phyloP scores from a whole-genome alignment of 2,888 invertebrate species.

The Aphrophora alni region DNA sequence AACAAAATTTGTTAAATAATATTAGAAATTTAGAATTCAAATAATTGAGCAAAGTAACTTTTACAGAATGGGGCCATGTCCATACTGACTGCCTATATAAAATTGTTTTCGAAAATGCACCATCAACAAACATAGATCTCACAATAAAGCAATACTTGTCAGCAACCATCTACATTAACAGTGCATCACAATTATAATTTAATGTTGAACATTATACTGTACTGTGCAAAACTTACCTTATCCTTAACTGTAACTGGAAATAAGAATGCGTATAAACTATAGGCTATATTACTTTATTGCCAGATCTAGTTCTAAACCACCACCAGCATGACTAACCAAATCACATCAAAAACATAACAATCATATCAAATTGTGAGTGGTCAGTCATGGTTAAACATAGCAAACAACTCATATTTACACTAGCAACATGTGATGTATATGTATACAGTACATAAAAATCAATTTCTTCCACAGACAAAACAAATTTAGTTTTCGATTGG shows the following conservation, averaged over 20 bases:
- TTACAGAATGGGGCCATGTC: neutral
- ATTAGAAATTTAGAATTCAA: too few relatives aligned
- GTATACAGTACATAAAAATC: neutral
- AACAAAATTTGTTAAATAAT: too few relatives aligned
- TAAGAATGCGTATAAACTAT: neutral
- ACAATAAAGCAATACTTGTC: constrained; percentile 33
- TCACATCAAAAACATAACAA: constrained; percentile 9
- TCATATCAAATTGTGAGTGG: constrained; percentile 6
- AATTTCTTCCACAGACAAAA: too few relatives aligned
- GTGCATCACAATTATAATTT: constrained; percentile 30
- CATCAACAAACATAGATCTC: constrained; percentile 28
- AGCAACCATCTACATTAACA: constrained; percentile 35
- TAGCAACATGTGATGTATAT: neutral
- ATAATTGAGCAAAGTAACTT: too few relatives aligned
- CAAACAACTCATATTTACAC: constrained; percentile 6
- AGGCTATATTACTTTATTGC: constrained; percentile 29
- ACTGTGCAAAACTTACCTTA: constrained; percentile 36
- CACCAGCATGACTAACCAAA: constrained; percentile 12
- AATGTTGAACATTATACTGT: constrained; percentile 18
- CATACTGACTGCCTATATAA: neutral
- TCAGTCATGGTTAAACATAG: neutral
- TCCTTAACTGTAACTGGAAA: constrained; percentile 28
- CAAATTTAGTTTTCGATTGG: neutral
- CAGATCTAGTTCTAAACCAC: constrained; percentile 26
- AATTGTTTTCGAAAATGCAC: neutral